A percentile compares a stretch with the other conserved stretches of the same genome.
These are phyloP conservation scores for Nycticryphes semicollaris DNA, from an alignment of 2,113 vertebrate species.

Conservation along the genomic window DNA sequence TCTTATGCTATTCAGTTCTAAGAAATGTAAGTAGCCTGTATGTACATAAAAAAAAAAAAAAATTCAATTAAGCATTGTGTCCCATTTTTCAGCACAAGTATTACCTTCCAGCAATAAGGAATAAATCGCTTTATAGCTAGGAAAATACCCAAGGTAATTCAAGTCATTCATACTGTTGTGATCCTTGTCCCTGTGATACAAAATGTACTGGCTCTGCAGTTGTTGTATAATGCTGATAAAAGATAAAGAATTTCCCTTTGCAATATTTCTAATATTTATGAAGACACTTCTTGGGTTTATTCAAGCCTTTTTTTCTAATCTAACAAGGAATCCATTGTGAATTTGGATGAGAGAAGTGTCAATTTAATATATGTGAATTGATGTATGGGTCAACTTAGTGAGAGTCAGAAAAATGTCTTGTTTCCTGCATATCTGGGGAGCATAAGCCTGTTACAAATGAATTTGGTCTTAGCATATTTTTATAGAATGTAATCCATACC, in stretches of 20 bases:
- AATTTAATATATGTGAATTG: not conserved
- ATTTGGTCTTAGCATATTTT: not conserved
- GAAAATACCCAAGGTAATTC: conserved; percentile 67
- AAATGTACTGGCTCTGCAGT: conserved; percentile 41
- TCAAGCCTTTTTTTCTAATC: conserved; percentile 49
- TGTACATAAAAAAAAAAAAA: conserved; percentile 43
- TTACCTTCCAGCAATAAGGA: conserved; percentile 64
- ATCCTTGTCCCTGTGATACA: conserved; percentile 24
- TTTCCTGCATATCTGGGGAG: not conserved
- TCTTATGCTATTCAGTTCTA: conserved; percentile 27
- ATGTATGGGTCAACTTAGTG: not conserved
- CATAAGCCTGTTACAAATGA: not conserved
- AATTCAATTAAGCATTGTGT: conserved; percentile 61
- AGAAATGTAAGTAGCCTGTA: conserved; percentile 61
- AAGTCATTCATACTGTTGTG: conserved; percentile 57
- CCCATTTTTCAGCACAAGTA: conserved; percentile 65
- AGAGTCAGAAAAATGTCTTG: not conserved
- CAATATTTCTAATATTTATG: conserved; percentile 64
- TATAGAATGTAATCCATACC: not conserved
- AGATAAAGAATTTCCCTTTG: conserved; percentile 34
- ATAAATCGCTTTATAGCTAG: conserved; percentile 49
- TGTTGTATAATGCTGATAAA: conserved; percentile 39
- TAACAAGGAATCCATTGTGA: conserved; percentile 39
- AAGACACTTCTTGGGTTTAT: conserved; percentile 23
- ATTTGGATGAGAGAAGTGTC: conserved; percentile 8